These are phyloP conservation scores for Crenichthys baileyi DNA, from an alignment of 2,797 vertebrate species.

Conservation along the genomic window DNA sequence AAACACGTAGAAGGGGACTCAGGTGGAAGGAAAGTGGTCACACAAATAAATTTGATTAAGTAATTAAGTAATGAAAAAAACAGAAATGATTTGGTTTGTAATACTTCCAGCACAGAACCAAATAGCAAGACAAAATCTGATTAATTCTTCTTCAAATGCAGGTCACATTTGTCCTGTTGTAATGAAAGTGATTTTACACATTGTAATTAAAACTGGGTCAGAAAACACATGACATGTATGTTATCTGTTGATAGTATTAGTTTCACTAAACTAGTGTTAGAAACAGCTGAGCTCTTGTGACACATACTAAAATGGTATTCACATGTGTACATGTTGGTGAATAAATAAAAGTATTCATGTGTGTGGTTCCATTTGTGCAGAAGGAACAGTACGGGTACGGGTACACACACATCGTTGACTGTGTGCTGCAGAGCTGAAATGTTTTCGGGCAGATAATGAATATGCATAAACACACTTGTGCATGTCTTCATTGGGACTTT, in stretches of 20 bases:
- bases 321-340: conserved; percentile 13
- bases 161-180: conserved; percentile 42
- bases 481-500: conserved; percentile 52
- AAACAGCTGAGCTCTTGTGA: conserved; percentile 39
- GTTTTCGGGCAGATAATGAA: conserved; percentile 61
- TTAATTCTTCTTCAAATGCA: conserved; percentile 35
- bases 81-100: conserved; percentile 8
- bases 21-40: conserved; percentile 29
- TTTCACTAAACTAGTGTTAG: conserved; percentile 9
- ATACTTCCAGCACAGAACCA: background rate
- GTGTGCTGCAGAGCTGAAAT: conserved; percentile 24
- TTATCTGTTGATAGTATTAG: conserved; percentile 34
- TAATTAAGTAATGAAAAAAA: conserved; percentile 15
- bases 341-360: conserved; percentile 23
- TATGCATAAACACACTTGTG: conserved; percentile 66
- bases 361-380: background rate
- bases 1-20: conserved; percentile 15
- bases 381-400: background rate
- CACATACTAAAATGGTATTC: conserved; percentile 29
- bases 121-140: conserved; percentile 13
- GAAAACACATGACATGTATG: conserved; percentile 35
- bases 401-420: background rate
- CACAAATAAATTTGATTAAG: conserved; percentile 27
- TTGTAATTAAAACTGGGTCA: conserved; percentile 46
- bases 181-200: conserved; percentile 42